A percentile compares a stretch with the other conserved stretches of the same genome.
Conservation (phyloP, 2,888 invertebrate genomes). For the Drosophila rellima region DNA sequence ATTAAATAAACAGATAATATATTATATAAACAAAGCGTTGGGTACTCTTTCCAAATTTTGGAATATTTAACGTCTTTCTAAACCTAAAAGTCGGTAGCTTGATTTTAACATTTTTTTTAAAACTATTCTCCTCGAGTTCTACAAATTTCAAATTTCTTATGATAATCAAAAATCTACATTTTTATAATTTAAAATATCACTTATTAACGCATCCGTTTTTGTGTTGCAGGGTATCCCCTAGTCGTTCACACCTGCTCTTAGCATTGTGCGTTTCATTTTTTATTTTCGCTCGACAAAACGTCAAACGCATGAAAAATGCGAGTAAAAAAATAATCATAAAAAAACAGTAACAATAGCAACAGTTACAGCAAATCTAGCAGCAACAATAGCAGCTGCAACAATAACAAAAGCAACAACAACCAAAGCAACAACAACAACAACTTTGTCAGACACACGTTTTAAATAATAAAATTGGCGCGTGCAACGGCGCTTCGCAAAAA, state of each 20-base stretch:
- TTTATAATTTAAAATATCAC: neutral
- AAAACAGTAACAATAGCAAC: conserved; percentile 37
- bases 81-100: too few relatives aligned
- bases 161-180: too few relatives aligned
- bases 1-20: too few relatives aligned
- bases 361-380: conserved; percentile 51
- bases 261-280: neutral
- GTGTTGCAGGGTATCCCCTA: neutral
- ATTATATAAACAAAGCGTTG: too few relatives aligned
- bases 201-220: neutral
- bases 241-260: neutral
- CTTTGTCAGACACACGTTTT: conserved; percentile 64
- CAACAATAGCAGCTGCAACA: conserved; percentile 43
- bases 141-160: too few relatives aligned
- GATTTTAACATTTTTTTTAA: too few relatives aligned
- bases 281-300: conserved; percentile 40
- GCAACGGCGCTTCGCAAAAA: conserved; percentile 29
- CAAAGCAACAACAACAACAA: conserved; percentile 32
- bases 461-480: conserved; percentile 58
- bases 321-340: conserved; percentile 23
- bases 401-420: conserved; percentile 4
- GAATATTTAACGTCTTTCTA: too few relatives aligned
- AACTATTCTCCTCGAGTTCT: too few relatives aligned
- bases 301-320: conserved; percentile 77
- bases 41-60: too few relatives aligned